Base-by-base conservation (phyloP, 2,113 vertebrate species). In the Scatophagus argus region DNA sequence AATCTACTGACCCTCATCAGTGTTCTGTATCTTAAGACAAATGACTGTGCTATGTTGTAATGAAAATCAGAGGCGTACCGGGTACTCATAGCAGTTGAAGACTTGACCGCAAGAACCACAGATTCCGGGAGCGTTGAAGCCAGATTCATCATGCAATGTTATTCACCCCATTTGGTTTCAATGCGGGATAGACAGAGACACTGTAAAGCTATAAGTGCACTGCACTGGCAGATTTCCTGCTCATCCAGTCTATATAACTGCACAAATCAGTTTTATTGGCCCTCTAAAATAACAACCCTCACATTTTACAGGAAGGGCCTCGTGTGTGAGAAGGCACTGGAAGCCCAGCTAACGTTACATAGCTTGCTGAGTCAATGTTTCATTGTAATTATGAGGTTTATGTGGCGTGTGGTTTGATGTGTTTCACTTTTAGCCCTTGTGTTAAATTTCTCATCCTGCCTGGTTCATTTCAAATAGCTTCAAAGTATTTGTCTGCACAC, bases 161-260 rank as follows among this genome's bases (percentile, higher is more conserved):
- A 60, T 73, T 67, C 38, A 81, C 41, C 12, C 29, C n/a, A 64
- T 72, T 79, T 75, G 12, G 67, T 74, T 43, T 61, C 41, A 59
- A 58, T 46, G 29, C 23, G 17, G n/a, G 19, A 31, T 4, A 49
- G 46, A 36, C 38, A 44, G 56, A 46, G 21, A 61, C 27, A 54
- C 51, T 51, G 38, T 70, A 34, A 82, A 78, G 25, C 69, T 60
- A 60, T 54, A 49, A 44, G 14, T 58, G 54, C 47, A n/a, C n/a
- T 17, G 43, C 34, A 7, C 11, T 63, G 41, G 44, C 38, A 34
- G 16, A 60, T 55, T 46, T 52, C 32, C 46, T 47, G 51, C 81
- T 85, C 47, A 65, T 64, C 66, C 54, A 41, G 36, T 49, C n/a
- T 47, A 39, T 77, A 62, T 76, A 65, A 43, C 71, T 31, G 32